Evolutionary conservation across 1,140 invertebrate species (phyloP).

Genomic region (Helicoverpa zea): DNA sequence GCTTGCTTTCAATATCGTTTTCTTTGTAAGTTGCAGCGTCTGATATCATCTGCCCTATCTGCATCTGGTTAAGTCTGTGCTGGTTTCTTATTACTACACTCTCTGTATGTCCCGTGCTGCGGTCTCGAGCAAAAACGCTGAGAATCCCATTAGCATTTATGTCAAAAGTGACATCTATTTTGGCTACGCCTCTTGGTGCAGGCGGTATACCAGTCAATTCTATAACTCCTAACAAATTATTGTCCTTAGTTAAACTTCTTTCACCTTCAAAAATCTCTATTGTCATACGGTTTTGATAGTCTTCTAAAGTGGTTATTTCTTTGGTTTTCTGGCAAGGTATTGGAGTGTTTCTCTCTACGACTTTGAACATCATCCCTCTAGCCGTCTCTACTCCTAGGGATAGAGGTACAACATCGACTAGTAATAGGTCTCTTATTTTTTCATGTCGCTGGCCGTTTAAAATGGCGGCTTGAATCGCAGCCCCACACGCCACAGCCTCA

Average conservation of each 20-base stretch:
- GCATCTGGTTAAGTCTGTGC: constrained; percentile 76
- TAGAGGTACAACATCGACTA: constrained; percentile 87
- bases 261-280: constrained; percentile 80
- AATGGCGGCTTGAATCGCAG: constrained; percentile 85
- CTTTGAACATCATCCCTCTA: constrained; percentile 89
- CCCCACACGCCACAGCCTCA: constrained; percentile 85
- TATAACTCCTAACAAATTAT: constrained; percentile 73
- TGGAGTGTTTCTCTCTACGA: constrained; percentile 90
- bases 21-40: constrained; percentile 88
- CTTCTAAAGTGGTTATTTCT: constrained; percentile 75
- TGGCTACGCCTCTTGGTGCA: constrained; percentile 69
- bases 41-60: constrained; percentile 87
- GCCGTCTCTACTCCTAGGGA: constrained; percentile 88
- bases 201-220: constrained; percentile 72
- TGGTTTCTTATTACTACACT: constrained; percentile 85
- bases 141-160: constrained; percentile 73
- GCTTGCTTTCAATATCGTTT: constrained; percentile 86
- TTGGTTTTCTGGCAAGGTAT: constrained; percentile 85
- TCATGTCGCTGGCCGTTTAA: constrained; percentile 80
- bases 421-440: constrained; percentile 84
- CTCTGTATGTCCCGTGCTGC: constrained; percentile 78
- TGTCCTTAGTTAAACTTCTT: constrained; percentile 70
- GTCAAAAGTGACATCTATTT: constrained; percentile 74
- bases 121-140: constrained; percentile 87
- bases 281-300: constrained; percentile 73